Base-by-base conservation (phyloP, 1,140 invertebrate genomes). In the Drosophila pectinifera region DNA sequence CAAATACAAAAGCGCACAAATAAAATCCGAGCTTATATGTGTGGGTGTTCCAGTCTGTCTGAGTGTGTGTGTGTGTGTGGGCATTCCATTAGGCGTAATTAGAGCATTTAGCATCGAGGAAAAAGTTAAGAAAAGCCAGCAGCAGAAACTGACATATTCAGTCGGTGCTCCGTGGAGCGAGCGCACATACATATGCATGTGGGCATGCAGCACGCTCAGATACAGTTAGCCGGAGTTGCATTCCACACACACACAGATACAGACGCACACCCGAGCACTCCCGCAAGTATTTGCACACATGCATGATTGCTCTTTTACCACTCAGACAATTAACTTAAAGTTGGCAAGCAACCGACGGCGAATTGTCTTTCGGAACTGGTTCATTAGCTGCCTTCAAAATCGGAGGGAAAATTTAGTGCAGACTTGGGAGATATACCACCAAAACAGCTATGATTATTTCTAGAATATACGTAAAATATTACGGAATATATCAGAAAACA, bases 11-110 rank as follows among this genome's bases (percentile, higher is more conserved):
- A 67, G 59, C 46, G 42, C 34, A 45, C 36, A 67, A 36, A 34
- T 39, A 39, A 48, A 20, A 65, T 45, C 61, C 10, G 10, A 3
- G 18, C 34, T 41, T 31, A 34, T 26, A n/a, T 43, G 7, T 51
- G 28, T 13, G 7, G 18, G 13, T 45, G 22, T 46, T 14, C 5
- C 58, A 28, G 16, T 53, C 14, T 16, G 14, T 16, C 4, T 16
- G 11, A 5, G 8, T 42, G 48, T 22, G 39, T 45, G 62, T 54
- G 49, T 69, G 28, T 20, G 65, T 64, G 28, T 41, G 46, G 77
- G 76, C 75, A 78, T 88, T 88, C 84, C 84, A 88, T 88, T 88
- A 88, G 84, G 64, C 84, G 84, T 88, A 88, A 88, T 88, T 89
- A 88, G 84, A 88, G 84, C 84, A 88, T 84, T 88, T 88, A 88